Percentiles rank a stretch among this genome's conserved stretches.
Conservation (phyloP, 2,113 vertebrate species). For the Deroptyus accipitrinus region DNA sequence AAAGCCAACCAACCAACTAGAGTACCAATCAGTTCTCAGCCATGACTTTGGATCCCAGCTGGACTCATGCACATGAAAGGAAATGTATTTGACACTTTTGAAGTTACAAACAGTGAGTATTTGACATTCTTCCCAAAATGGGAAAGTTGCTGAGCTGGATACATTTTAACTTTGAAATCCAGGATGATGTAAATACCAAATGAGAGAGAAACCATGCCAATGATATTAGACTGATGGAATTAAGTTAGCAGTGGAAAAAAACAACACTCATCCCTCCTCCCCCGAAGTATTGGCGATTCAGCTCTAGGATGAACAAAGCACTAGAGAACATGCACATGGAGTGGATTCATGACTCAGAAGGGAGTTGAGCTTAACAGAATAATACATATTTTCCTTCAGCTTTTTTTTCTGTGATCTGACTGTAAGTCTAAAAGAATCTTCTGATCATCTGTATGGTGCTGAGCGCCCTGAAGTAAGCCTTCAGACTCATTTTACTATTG, state of each 20-base stretch:
- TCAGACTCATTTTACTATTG: background rate
- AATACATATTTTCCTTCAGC: background rate
- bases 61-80: background rate
- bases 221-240: background rate
- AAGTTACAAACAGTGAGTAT: background rate
- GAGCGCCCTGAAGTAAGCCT: background rate
- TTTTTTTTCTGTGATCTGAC: background rate
- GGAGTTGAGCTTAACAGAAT: background rate
- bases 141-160: slow-evolving; percentile 25
- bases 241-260: slow-evolving; percentile 12
- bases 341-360: background rate
- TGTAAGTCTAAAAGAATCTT: background rate
- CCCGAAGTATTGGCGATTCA: background rate
- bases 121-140: background rate
- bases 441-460: background rate
- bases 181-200: slow-evolving; percentile 18
- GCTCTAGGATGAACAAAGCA: background rate
- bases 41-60: background rate
- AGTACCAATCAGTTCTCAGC: background rate
- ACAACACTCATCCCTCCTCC: background rate
- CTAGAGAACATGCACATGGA: background rate
- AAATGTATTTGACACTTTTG: background rate
- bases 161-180: slow-evolving; percentile 11
- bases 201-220: background rate
- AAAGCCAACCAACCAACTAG: background rate